phyloP scores from a whole-genome alignment of 2,888 invertebrate genomes.

The Saturnia pavonia region DNA sequence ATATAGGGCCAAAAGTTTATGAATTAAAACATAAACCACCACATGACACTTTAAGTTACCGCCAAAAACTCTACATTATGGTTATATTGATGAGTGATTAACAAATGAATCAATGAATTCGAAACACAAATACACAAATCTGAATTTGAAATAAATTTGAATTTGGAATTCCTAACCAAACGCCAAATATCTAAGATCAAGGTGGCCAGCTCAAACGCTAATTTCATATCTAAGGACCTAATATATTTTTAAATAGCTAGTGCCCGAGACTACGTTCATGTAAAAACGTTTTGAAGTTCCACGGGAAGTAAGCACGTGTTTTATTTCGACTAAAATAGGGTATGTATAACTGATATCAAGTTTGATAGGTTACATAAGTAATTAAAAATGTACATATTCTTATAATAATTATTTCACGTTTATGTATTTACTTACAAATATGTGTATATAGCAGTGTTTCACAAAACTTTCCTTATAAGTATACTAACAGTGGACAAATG shows the following conservation, averaged over 20 bases:
- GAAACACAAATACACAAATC: too few relatives aligned
- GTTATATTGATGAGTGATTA: neutral
- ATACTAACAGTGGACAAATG: neutral
- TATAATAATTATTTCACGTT: neutral
- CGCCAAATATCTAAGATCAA: too few relatives aligned
- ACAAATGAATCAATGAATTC: too few relatives aligned
- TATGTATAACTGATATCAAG: neutral
- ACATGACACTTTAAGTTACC: too few relatives aligned
- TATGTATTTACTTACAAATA: neutral
- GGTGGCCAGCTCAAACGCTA: too few relatives aligned
- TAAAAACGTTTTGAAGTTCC: neutral
- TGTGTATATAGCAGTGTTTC: neutral
- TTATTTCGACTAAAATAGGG: neutral
- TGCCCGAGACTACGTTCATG: neutral
- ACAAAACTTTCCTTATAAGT: neutral
- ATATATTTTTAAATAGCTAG: neutral
- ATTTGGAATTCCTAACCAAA: too few relatives aligned
- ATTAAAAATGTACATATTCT: neutral
- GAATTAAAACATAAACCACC: too few relatives aligned
- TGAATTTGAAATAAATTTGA: too few relatives aligned
- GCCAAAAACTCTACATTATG: neutral
- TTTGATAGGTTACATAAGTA: neutral
- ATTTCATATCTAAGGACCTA: too few relatives aligned
- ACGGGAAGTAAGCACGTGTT: neutral
- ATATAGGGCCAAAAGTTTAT: too few relatives aligned